Evolutionary conservation across 2,888 invertebrate species (phyloP).

Genomic region (Prenolepis imparis): DNA sequence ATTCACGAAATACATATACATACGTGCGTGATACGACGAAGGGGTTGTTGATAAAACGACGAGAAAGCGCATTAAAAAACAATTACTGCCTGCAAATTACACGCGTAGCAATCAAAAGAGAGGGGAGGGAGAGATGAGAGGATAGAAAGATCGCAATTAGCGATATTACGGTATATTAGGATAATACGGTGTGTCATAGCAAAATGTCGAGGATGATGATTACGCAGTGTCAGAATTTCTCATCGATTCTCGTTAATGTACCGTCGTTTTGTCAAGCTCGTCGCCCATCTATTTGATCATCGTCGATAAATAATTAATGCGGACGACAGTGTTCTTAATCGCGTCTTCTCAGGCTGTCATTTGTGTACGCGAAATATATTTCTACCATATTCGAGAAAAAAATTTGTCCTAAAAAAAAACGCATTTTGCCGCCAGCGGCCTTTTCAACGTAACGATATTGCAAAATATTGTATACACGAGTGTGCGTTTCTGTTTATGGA

Average conservation of each 20-base stretch:
- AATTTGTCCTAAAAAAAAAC: background rate
- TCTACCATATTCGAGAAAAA: background rate
- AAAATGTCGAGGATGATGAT: constrained; percentile 9
- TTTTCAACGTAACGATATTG: constrained; percentile 22
- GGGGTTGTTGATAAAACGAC: background rate
- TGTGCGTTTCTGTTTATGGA: no score
- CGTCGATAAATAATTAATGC: constrained; percentile 49
- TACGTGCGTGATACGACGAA: background rate
- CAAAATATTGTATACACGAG: background rate
- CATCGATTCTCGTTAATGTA: constrained; percentile 55
- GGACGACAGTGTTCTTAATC: no score
- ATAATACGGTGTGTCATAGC: constrained; percentile 17
- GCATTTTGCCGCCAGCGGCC: background rate
- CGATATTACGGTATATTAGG: constrained; percentile 41
- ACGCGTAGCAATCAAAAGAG: background rate
- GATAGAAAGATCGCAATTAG: constrained; percentile 40
- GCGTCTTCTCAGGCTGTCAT: background rate
- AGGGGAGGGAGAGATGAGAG: no score
- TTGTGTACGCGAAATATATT: background rate
- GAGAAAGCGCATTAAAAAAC: constrained; percentile 9
- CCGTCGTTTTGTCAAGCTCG: constrained; percentile 28
- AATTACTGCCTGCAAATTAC: background rate
- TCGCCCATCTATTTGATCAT: constrained; percentile 40
- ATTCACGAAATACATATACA: background rate
- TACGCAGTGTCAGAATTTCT: constrained; percentile 48